Percentiles rank a stretch among this genome's conserved stretches.
Evolutionary conservation across 2,797 vertebrate species (phyloP).

Genomic region (Gymnothorax reevesii): DNA sequence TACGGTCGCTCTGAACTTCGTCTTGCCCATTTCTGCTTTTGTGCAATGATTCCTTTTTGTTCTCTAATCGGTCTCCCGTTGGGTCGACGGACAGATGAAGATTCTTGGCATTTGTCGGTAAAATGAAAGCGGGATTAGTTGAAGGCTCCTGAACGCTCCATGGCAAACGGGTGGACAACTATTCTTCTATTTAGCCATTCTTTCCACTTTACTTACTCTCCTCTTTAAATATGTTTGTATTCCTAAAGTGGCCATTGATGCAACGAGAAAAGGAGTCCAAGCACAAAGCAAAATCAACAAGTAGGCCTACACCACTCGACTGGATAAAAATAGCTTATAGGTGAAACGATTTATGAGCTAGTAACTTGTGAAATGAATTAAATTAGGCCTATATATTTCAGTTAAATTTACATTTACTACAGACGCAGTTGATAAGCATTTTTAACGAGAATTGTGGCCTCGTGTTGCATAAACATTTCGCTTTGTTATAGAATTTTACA

Average conservation of each 20-base stretch:
- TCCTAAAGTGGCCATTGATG: constrained; percentile 86
- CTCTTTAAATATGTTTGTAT: constrained; percentile 93
- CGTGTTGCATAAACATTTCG: not conserved
- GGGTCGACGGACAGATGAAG: constrained; percentile 84
- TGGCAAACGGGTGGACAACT: constrained; percentile 84
- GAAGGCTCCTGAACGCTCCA: constrained; percentile 86
- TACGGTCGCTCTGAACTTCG: constrained; percentile 68
- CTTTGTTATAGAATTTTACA: not conserved
- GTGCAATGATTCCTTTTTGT: constrained; percentile 90
- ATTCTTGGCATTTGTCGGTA: constrained; percentile 92
- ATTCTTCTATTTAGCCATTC: constrained; percentile 78
- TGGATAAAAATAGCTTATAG: constrained; percentile 17
- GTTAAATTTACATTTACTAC: not conserved
- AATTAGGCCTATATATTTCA: not conserved
- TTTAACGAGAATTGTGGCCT: not conserved
- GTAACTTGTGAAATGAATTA: not conserved
- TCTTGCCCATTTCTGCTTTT: constrained; percentile 75
- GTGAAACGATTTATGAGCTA: not conserved
- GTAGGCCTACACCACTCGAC: constrained; percentile 53
- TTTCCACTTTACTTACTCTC: constrained; percentile 81
- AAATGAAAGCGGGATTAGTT: constrained; percentile 96
- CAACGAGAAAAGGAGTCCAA: constrained; percentile 67
- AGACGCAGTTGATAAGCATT: not conserved
- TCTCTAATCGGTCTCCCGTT: constrained; percentile 90
- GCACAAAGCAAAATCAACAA: constrained; percentile 64